Conservation (phyloP, 2,113 vertebrate genomes). For the Chloropsis cyanopogon region DNA sequence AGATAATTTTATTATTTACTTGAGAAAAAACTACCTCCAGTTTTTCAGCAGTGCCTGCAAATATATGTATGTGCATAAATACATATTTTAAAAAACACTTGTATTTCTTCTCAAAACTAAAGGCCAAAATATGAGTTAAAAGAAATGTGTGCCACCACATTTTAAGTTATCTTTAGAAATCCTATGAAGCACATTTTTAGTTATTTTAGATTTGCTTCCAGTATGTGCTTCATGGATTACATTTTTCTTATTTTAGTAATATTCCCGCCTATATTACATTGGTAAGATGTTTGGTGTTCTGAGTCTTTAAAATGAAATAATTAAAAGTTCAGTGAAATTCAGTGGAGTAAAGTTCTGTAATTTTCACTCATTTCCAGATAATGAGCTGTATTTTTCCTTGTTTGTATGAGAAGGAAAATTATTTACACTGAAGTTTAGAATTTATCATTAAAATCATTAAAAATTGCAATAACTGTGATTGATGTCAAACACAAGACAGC, state of each 20-base stretch:
- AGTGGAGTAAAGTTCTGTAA: rapidly evolving
- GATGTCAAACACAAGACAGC: not conserved
- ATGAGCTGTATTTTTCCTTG: not conserved
- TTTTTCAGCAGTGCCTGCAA: not conserved
- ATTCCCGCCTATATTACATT: not conserved
- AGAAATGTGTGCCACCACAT: not conserved
- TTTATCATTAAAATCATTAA: not conserved
- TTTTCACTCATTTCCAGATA: not conserved
- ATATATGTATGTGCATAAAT: not conserved
- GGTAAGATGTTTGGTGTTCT: not conserved
- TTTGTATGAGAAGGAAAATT: not conserved
- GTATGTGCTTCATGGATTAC: not conserved
- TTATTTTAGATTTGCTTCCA: not conserved
- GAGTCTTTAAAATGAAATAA: not conserved
- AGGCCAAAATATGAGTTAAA: not conserved
- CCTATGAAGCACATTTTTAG: not conserved
- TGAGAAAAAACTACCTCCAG: not conserved
- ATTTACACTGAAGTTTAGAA: not conserved
- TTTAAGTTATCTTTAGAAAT: not conserved
- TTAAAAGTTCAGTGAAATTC: not conserved
- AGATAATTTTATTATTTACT: not conserved
- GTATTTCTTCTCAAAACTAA: not conserved
- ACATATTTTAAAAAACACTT: not conserved
- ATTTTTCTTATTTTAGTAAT: not conserved
- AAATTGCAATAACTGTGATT: not conserved